phyloP scores from a whole-genome alignment of 2,113 vertebrate species.

The Turnix velox region DNA sequence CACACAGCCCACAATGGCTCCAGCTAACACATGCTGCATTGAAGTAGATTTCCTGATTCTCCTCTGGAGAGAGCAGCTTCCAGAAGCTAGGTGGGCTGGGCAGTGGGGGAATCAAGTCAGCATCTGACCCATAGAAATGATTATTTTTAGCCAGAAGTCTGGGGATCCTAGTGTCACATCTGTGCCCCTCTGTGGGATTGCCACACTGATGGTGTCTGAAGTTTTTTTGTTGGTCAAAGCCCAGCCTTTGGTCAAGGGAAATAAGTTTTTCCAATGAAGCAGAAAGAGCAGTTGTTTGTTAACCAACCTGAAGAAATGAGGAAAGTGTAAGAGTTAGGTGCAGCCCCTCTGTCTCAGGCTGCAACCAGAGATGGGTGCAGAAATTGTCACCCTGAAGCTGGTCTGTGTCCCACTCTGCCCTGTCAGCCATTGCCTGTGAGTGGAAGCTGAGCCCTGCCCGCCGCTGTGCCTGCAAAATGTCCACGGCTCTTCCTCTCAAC shows the following conservation, averaged over 20 bases:
- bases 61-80: background rate
- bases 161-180: background rate
- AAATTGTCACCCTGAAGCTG: background rate
- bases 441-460: background rate
- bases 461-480: background rate
- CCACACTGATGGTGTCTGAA: background rate
- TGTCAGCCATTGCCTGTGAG: background rate
- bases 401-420: accelerated
- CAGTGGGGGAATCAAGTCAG: background rate
- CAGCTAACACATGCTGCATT: background rate
- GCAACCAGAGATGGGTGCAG: accelerated
- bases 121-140: background rate
- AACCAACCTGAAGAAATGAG: background rate
- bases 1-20: accelerated
- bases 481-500: background rate
- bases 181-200: background rate
- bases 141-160: background rate
- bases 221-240: background rate
- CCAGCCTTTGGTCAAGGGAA: background rate
- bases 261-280: background rate
- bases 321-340: background rate
- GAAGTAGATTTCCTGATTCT: background rate
- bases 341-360: background rate
- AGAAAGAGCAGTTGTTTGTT: background rate
- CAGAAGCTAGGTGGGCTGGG: background rate